These are phyloP conservation scores for Erpornis zantholeuca DNA, from an alignment of 2,113 vertebrate species.

Conservation along the genomic window DNA sequence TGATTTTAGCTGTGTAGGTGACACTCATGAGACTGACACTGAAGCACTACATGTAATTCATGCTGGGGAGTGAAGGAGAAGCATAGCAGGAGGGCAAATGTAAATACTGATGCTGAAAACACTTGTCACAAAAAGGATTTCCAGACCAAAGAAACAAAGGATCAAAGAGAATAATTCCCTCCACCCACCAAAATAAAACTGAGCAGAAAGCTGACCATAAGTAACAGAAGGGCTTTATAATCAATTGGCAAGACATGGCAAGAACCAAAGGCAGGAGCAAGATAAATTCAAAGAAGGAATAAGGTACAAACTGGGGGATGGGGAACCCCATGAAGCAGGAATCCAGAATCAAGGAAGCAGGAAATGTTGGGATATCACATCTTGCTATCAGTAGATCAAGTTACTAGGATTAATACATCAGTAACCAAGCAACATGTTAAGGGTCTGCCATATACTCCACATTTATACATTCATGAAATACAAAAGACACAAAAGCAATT, in stretches of 20 bases:
- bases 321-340: background rate
- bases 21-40: background rate
- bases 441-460: background rate
- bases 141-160: background rate
- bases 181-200: background rate
- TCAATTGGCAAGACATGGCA: rapidly evolving
- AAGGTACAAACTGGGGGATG: background rate
- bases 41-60: background rate
- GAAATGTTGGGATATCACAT: background rate
- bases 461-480: background rate
- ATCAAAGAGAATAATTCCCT: background rate
- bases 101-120: background rate
- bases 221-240: background rate
- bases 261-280: background rate
- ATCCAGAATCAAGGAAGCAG: background rate
- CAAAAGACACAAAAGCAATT: background rate
- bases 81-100: background rate
- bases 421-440: background rate
- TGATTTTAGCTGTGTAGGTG: background rate
- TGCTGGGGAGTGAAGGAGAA: background rate
- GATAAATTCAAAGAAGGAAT: background rate
- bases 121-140: background rate
- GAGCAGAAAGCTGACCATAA: background rate
- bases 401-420: background rate
- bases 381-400: background rate